These are phyloP conservation scores for Danaus chrysippus DNA, from an alignment of 2,888 invertebrate genomes.

Conservation along the genomic window DNA sequence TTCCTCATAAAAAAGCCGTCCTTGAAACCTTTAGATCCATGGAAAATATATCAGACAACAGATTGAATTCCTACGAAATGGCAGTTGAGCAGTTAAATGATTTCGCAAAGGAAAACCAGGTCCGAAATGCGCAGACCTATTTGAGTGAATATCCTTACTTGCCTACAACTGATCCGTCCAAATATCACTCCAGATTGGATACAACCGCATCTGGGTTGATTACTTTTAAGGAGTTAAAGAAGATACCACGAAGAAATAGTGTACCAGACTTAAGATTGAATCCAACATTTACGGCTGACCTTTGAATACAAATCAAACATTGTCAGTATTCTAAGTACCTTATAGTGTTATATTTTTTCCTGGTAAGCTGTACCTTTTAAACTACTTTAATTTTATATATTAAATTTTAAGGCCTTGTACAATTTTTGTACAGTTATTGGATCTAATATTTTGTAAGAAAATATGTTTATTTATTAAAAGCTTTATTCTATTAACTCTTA, in stretches of 20 bases:
- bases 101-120: conserved; percentile 55
- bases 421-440: conserved; percentile 69
- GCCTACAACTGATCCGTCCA: conserved; percentile 71
- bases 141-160: conserved; percentile 72
- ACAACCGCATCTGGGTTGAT: conserved; percentile 68
- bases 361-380: conserved; percentile 7
- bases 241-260: conserved; percentile 65
- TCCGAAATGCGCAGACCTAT: conserved; percentile 67
- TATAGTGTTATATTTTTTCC: conserved; percentile 20
- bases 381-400: conserved; percentile 11
- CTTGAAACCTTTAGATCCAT: conserved; percentile 74
- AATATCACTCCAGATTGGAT: conserved; percentile 69
- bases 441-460: conserved; percentile 60
- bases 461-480: conserved; percentile 60
- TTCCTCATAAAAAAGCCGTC: conserved; percentile 76
- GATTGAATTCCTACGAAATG: conserved; percentile 64
- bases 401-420: conserved; percentile 52
- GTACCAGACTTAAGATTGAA: conserved; percentile 70
- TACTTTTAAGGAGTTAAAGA: conserved; percentile 62
- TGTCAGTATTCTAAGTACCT: conserved; percentile 29
- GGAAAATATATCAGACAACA: conserved; percentile 64
- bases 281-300: conserved; percentile 58
- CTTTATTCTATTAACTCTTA: conserved; percentile 13
- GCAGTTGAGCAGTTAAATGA: conserved; percentile 56
- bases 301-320: conserved; percentile 28